A percentile compares a stretch with the other conserved stretches of the same genome.
Conservation (phyloP, 92 coral and sea anemone genomes). For the Palythoa caribaeorum region DNA sequence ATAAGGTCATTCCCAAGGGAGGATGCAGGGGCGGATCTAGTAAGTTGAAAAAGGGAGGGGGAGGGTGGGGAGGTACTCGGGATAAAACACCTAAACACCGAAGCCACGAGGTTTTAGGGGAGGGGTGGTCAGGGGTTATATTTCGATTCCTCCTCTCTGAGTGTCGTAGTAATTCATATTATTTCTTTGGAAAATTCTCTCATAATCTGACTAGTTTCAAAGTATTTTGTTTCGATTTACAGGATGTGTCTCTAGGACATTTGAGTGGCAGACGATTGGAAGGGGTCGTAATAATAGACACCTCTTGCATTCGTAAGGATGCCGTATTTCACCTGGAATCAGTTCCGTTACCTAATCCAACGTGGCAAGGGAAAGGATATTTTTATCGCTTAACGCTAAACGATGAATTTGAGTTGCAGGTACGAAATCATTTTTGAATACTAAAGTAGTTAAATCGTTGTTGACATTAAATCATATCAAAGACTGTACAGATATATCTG, state of each 20-base stretch:
- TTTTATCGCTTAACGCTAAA: neutral
- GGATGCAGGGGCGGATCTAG: neutral
- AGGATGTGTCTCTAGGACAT: neutral
- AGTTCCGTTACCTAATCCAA: slow-evolving; percentile 36
- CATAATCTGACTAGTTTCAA: neutral
- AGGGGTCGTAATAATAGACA: neutral
- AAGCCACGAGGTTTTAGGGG: too few species aligned
- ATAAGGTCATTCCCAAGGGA: neutral
- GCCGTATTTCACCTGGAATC: neutral
- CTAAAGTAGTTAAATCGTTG: neutral
- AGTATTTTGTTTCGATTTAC: neutral
- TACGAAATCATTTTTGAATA: neutral
- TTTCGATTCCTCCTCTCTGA: too few species aligned
- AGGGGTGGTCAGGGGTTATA: too few species aligned
- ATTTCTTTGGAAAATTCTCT: too few species aligned
- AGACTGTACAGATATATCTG: too few species aligned
- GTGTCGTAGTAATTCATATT: too few species aligned
- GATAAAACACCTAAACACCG: too few species aligned
- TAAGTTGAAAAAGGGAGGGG: too few species aligned
- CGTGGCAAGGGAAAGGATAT: slow-evolving; percentile 23
- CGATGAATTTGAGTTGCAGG: neutral
- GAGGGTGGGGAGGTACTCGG: too few species aligned
- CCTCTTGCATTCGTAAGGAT: neutral
- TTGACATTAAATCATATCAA: neutral
- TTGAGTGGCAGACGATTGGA: neutral